phyloP scores from a whole-genome alignment of 2,888 invertebrate genomes.

The Lasioglossum leucozonium region DNA sequence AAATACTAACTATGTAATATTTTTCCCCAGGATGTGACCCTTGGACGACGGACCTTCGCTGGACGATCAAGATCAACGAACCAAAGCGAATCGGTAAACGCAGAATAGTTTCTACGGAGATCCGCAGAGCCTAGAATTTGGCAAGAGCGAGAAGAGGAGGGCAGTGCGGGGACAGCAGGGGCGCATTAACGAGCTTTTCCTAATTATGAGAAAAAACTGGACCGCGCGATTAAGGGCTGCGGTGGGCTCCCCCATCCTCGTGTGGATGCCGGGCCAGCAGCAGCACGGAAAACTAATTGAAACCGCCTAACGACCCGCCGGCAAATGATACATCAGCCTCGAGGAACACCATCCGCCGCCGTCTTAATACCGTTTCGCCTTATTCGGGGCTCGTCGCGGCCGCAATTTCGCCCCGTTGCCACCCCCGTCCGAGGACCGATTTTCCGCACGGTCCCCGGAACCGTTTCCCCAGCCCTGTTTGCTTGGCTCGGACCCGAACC shows the following conservation, averaged over 20 bases:
- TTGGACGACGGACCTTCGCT: background rate
- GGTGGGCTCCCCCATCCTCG: slow-evolving; percentile 40
- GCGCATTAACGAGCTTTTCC: slow-evolving; percentile 83
- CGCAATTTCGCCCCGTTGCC: slow-evolving; percentile 74
- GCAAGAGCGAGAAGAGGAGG: slow-evolving; percentile 9
- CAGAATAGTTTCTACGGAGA: background rate
- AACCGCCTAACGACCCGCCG: slow-evolving; percentile 84
- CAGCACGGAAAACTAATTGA: slow-evolving; percentile 83
- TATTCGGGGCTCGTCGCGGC: slow-evolving; percentile 73
- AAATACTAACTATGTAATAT: background rate
- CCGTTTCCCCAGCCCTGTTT: background rate
- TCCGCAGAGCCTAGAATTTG: background rate
- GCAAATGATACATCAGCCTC: slow-evolving; percentile 84
- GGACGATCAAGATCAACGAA: background rate
- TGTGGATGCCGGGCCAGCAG: slow-evolving; percentile 69
- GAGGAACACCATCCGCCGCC: slow-evolving; percentile 72
- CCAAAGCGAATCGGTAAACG: background rate
- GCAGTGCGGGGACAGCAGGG: slow-evolving; percentile 58
- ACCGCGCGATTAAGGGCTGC: slow-evolving; percentile 80
- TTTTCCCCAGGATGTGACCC: background rate
- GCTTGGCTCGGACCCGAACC: slow-evolving; percentile 7
- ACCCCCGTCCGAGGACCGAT: slow-evolving; percentile 21
- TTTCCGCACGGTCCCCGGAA: slow-evolving; percentile 25
- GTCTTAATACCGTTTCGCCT: slow-evolving; percentile 82
- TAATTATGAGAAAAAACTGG: slow-evolving; percentile 83